Evolutionary conservation across 2,888 invertebrate species (phyloP).

Genomic region (Eremobia ochroleuca): DNA sequence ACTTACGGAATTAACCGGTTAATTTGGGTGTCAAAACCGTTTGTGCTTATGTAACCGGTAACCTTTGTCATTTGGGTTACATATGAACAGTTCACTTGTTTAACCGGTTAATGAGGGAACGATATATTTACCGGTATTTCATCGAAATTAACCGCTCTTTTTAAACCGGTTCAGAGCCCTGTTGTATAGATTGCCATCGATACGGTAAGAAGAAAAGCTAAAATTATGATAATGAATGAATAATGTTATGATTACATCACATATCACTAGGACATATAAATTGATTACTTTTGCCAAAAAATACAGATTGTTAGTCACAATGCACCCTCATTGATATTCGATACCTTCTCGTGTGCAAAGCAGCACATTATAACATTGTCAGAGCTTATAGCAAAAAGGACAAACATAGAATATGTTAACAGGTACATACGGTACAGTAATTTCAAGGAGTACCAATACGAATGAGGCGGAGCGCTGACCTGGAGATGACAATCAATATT

Average conservation of each 20-base stretch:
- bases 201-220: not conserved
- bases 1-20: too few relatives aligned
- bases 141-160: too few relatives aligned
- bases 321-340: slow-evolving; percentile 6
- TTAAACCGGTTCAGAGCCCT: too few relatives aligned
- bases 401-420: slow-evolving; percentile 22
- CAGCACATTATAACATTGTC: not conserved
- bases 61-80: too few relatives aligned
- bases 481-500: slow-evolving; percentile 35
- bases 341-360: not conserved
- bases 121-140: too few relatives aligned
- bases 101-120: too few relatives aligned
- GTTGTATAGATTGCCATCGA: too few relatives aligned
- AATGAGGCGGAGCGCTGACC: slow-evolving; percentile 37
- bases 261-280: not conserved
- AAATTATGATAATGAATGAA: not conserved
- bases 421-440: slow-evolving; percentile 45
- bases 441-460: slow-evolving; percentile 40
- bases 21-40: too few relatives aligned
- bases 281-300: not conserved
- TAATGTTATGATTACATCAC: not conserved
- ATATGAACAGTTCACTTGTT: too few relatives aligned
- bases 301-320: slow-evolving; percentile 21
- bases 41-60: too few relatives aligned
- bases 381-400: not conserved